A percentile compares a stretch with the other conserved stretches of the same genome.
Conservation (phyloP, 35 echinoderm and acorn worm species). For the Apostichopus parvimensis region DNA sequence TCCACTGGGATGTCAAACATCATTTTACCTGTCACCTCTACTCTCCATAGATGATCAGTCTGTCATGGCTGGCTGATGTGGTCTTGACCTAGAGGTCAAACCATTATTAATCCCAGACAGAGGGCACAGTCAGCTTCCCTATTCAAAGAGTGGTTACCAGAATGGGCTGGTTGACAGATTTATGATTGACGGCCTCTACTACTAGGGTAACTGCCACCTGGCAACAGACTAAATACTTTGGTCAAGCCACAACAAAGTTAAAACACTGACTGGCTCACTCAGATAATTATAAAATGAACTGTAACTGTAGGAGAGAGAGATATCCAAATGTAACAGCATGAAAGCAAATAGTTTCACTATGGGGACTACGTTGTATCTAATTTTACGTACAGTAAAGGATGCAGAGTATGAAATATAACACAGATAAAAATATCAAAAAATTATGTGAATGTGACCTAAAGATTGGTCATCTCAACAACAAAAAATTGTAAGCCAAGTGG, state of each 20-base stretch:
- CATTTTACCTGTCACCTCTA: neutral
- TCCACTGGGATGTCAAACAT: neutral
- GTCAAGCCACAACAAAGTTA: neutral
- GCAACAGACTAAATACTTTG: neutral
- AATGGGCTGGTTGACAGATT: neutral
- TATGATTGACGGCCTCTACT: neutral
- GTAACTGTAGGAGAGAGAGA: no score
- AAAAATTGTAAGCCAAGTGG: no score
- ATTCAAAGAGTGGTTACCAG: neutral
- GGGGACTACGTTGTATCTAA: no score
- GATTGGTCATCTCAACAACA: no score
- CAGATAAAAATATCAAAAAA: no score
- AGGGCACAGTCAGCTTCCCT: neutral
- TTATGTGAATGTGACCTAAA: no score
- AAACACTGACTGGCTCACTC: no score
- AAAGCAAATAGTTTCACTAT: no score
- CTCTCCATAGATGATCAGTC: neutral
- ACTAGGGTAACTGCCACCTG: neutral
- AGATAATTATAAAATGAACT: neutral
- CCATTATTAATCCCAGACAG: neutral
- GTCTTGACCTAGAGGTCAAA: conserved; percentile 1
- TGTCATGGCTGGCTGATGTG: neutral
- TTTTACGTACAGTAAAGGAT: no score
- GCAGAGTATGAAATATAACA: no score
- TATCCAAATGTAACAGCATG: no score